Conservation (phyloP, 2,797 vertebrate genomes). For the Coranthus polyacanthus region DNA sequence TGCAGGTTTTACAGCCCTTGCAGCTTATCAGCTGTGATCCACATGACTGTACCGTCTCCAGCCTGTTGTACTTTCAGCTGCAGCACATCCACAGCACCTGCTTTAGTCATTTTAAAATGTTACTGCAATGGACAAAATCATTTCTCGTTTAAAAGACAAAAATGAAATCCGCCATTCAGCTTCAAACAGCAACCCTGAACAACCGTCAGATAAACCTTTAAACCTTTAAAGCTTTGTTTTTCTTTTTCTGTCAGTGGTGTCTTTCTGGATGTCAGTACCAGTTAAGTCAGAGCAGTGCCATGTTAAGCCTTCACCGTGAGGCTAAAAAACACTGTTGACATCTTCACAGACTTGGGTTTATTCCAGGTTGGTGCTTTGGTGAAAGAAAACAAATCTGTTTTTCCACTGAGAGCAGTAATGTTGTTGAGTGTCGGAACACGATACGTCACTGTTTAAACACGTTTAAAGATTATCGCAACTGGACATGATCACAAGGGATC, state of each 20-base stretch:
- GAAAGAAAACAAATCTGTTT: too few relatives aligned
- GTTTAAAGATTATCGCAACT: too few relatives aligned
- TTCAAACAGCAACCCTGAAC: too few relatives aligned
- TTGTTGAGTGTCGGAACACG: not conserved
- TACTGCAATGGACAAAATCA: not conserved
- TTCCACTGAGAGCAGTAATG: not conserved
- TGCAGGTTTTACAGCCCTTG: constrained; percentile 21
- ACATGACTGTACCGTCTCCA: constrained; percentile 14
- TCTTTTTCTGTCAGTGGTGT: too few relatives aligned
- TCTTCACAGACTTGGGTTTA: constrained; percentile 10
- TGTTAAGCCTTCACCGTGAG: not conserved
- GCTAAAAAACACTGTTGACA: not conserved
- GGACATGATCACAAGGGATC: too few relatives aligned
- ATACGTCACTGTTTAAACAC: not conserved
- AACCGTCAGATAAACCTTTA: too few relatives aligned
- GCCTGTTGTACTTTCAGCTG: constrained; percentile 13
- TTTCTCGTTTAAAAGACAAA: too few relatives aligned
- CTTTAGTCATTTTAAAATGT: not conserved
- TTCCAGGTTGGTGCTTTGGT: not conserved
- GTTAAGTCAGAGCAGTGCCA: not conserved
- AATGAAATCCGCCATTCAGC: too few relatives aligned
- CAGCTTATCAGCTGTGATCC: constrained; percentile 40
- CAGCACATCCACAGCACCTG: not conserved
- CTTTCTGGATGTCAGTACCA: too few relatives aligned
- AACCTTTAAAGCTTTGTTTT: too few relatives aligned